Conservation (phyloP, 2,113 vertebrate genomes). For the Nanorana parkeri region DNA sequence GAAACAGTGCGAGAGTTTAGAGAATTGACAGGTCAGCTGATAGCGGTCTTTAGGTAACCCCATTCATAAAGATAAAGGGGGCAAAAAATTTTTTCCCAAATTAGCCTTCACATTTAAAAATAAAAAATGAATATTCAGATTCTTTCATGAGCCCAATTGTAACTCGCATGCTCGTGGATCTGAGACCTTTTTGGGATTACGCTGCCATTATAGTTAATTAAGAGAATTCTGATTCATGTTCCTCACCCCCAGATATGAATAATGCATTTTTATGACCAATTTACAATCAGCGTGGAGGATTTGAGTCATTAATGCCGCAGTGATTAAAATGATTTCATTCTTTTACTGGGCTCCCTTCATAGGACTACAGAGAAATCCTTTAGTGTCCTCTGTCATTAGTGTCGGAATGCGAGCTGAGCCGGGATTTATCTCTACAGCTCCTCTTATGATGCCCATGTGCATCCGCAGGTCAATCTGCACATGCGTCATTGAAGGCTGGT, state of each 20-base stretch:
- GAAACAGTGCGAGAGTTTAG: too few species aligned
- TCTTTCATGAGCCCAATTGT: neutral
- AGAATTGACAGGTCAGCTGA: too few species aligned
- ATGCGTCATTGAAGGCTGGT: too few species aligned
- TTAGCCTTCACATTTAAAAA: too few species aligned
- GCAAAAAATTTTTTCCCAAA: too few species aligned
- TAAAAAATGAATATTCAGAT: too few species aligned
- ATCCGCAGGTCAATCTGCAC: too few species aligned
- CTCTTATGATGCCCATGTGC: too few species aligned
- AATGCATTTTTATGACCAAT: constrained; percentile 27
- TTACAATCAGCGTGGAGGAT: constrained; percentile 17
- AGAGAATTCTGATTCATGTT: constrained; percentile 15
- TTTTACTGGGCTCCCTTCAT: constrained; percentile 2
- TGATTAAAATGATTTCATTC: constrained; percentile 11
- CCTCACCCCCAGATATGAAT: constrained; percentile 25
- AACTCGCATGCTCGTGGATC: neutral
- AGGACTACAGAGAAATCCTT: constrained; percentile 8
- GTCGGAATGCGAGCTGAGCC: too few species aligned
- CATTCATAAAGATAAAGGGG: too few species aligned
- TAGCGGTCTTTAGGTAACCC: too few species aligned
- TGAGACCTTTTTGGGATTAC: neutral
- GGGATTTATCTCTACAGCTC: too few species aligned
- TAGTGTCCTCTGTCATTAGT: constrained; percentile 11
- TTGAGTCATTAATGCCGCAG: constrained; percentile 31
- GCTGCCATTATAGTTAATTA: constrained; percentile 38